Evolutionary conservation across 2,797 vertebrate genomes (phyloP), one percentile per base, ranked within the genome.

Genomic region (Thripadectes ignobilis): DNA sequence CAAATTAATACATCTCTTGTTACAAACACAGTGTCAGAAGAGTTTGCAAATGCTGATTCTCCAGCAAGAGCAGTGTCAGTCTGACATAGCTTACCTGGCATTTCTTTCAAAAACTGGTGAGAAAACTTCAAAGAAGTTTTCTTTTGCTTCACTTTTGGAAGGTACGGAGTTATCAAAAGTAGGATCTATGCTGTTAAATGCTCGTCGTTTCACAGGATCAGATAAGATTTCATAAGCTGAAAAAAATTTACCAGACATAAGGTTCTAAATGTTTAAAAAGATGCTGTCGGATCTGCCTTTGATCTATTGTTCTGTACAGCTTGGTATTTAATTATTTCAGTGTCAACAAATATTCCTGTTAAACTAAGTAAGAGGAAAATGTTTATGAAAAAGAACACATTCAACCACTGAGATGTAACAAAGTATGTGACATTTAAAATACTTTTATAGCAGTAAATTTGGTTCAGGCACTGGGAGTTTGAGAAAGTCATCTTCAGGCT

Each of bases 151-250:
- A 88, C 98, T 98, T 97, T 99, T 99, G 69, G 99, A 99, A 89
- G 99, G 99, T 95, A 99, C 98, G 0, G 97, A 89, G 69, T 99
- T 99, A 98, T 99, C 99, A 78, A 99, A 99, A 91, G 99, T 99
- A 15, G 99, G 99, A 92, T 99, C 99, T 51, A 99, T 98, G 55
- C 99, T 99, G 98, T 99, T 99, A 77, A 99, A 99, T 30, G 99
- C 99, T 98, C 99, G 97, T 67, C 99, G 98, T 97, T 99, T 99
- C 96, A 99, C 96, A 1, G 99, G 99, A 95, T 99, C 99, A 3
- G 98, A 99, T 92, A 99, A 95, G 87, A 98, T 98, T 98, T 99
- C 99, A 87, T 99, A 98, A 92, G 99, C 99, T 99, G 97, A 74
- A 97, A 95, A 93, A 76, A 68, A 92, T 36, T 82, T 66, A 92